These are phyloP conservation scores for Phyllostomus hastatus DNA, from an alignment of 2,113 vertebrate genomes.

Conservation along the genomic window DNA sequence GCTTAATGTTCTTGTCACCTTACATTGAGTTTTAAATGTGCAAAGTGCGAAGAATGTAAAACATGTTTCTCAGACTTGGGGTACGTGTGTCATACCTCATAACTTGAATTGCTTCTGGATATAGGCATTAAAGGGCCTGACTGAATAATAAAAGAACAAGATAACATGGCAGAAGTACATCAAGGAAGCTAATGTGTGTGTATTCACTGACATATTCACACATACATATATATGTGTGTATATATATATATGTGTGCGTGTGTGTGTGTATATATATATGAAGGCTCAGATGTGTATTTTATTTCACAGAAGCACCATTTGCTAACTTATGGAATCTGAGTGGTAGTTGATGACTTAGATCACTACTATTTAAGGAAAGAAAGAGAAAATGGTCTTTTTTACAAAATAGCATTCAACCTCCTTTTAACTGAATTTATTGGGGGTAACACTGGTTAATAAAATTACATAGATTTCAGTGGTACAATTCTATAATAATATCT, in stretches of 20 bases:
- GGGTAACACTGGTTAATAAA: no score
- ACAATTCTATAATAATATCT: no score
- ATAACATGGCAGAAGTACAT: neutral
- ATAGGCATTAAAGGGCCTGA: neutral
- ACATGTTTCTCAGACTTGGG: neutral
- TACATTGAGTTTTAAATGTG: slow-evolving; percentile 67
- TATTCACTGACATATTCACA: neutral
- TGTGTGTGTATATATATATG: neutral
- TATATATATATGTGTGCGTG: no score
- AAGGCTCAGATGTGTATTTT: neutral
- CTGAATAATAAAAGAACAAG: slow-evolving; percentile 3
- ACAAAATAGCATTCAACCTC: neutral
- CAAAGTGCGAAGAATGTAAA: slow-evolving; percentile 42
- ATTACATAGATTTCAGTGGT: no score
- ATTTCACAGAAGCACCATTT: neutral
- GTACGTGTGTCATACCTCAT: neutral
- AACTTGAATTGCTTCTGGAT: neutral
- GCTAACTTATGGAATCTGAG: neutral
- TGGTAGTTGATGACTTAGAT: neutral
- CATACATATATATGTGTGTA: no score
- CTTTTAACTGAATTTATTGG: no score
- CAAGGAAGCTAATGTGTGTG: neutral
- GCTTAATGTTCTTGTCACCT: slow-evolving; percentile 74
- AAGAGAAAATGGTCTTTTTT: neutral
- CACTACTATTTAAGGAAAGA: neutral